Percentiles rank a stretch among this genome's conserved stretches.
Conservation (phyloP, 2,113 vertebrate species). For the Cyphomyrus plagiostoma region DNA sequence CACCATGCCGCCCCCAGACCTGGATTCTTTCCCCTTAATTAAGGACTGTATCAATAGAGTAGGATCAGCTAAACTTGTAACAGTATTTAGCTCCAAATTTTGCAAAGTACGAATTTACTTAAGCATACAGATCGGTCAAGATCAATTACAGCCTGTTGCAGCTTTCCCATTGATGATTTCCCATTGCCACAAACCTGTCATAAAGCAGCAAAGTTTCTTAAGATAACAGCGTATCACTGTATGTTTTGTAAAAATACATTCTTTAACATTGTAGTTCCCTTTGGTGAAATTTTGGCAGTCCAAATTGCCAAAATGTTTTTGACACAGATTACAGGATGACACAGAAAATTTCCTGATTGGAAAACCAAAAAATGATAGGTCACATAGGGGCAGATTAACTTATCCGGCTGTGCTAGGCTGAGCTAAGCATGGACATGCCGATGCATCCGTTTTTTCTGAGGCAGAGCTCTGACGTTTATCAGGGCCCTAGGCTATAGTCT, state of each 20-base stretch:
- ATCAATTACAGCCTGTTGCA: neutral
- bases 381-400: neutral
- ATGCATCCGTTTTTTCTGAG: neutral
- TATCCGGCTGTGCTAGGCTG: neutral
- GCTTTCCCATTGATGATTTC: neutral
- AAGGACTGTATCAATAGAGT: neutral
- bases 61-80: neutral
- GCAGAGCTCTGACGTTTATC: neutral
- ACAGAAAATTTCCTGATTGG: neutral
- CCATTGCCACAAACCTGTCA: neutral
- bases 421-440: neutral
- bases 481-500: neutral
- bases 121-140: neutral
- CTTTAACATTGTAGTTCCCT: neutral
- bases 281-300: neutral
- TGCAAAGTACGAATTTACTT: neutral
- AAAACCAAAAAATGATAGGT: neutral
- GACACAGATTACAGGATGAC: neutral
- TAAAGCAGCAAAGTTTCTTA: neutral
- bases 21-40: neutral
- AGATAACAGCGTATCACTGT: neutral
- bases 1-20: too few relatives aligned
- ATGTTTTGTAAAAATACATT: neutral
- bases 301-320: neutral
- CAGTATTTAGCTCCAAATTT: neutral